phyloP scores from a whole-genome alignment of 2,797 vertebrate genomes.

The Adelosebastes latens region DNA sequence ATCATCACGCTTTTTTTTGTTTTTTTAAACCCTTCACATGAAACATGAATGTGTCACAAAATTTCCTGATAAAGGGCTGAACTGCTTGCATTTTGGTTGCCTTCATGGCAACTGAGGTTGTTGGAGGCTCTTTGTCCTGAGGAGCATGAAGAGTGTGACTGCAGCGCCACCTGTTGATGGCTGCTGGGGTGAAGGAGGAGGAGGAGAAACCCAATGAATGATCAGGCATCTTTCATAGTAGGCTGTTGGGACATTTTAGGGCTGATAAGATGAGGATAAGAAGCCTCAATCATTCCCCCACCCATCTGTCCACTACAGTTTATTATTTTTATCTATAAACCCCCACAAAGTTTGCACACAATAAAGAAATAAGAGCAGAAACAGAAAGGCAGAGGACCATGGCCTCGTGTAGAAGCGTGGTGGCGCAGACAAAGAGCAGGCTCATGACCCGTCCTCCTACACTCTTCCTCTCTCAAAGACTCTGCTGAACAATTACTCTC shows the following conservation, averaged over 20 bases:
- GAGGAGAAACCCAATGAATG: constrained; percentile 5
- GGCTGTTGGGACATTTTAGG: constrained; percentile 22
- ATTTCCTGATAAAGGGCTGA: constrained; percentile 18
- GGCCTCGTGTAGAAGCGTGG: constrained; percentile 18
- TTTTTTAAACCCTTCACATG: not conserved
- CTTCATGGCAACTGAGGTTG: not conserved
- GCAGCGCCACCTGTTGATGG: constrained; percentile 75
- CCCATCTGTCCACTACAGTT: constrained; percentile 24
- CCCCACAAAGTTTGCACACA: not conserved
- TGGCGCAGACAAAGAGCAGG: constrained; percentile 64
- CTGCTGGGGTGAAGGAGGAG: too few species aligned
- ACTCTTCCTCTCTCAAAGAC: constrained; percentile 49
- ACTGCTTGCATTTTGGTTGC: not conserved
- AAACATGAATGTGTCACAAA: constrained; percentile 21
- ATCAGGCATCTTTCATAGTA: not conserved
- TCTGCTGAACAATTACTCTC: constrained; percentile 29
- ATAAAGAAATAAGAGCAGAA: constrained; percentile 10
- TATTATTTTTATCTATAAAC: constrained; percentile 13
- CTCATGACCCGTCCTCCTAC: constrained; percentile 72
- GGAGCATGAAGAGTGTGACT: constrained; percentile 42
- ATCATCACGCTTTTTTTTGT: not conserved
- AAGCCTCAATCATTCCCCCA: constrained; percentile 12
- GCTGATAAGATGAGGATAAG: constrained; percentile 10
- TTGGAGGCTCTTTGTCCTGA: constrained; percentile 58
- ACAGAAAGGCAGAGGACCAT: constrained; percentile 2